Evolutionary conservation across 2,888 invertebrate genomes (phyloP), one percentile per base, ranked within the genome.

Genomic region (Clusia tigrina): DNA sequence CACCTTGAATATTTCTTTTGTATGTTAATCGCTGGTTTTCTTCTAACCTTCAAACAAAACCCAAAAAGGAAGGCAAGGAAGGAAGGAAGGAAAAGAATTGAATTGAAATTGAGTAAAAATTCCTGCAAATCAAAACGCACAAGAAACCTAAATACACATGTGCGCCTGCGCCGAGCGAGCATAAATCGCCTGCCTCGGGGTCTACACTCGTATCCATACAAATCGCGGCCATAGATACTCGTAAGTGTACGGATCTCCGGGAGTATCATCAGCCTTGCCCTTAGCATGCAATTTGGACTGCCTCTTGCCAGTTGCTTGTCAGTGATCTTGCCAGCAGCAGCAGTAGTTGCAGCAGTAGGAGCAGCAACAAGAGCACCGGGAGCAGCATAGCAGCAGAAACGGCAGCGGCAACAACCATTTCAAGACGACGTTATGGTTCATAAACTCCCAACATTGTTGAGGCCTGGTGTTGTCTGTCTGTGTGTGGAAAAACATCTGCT

Each of bases 401-500:
- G 26, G 26, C 57, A 54, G 63, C 24, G 51, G 22, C n/a, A 22
- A 15, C 23, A 64, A 52, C 59, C 54, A 63, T 60, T 20, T 59
- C 66, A 57, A 64, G n/a, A 67, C 71, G 69, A 73, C 70, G 77
- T 74, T 79, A 74, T 77, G 78, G 76, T 73, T 78, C 73, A 74
- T 77, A 76, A 73, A 69, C 65, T 65, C 48, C 48, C 52, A 55
- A 53, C 48, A 20, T 48, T 12, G 18, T 48, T 64, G 54, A 55
- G 65, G n/a, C 42, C 23, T 18, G 48, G 25, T 26, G 55, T n/a
- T 23, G 32, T 25, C 17, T 12, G 38, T 68, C 67, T 67, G 72
- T 69, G 73, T 73, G 70, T 71, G 77, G 71, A 74, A 75, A 78
- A 79, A 78, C 79, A 79, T 79, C 79, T 79, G 78, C 79, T 73